phyloP scores from a whole-genome alignment of 2,888 invertebrate genomes.

The Hanleya hanleyi region DNA sequence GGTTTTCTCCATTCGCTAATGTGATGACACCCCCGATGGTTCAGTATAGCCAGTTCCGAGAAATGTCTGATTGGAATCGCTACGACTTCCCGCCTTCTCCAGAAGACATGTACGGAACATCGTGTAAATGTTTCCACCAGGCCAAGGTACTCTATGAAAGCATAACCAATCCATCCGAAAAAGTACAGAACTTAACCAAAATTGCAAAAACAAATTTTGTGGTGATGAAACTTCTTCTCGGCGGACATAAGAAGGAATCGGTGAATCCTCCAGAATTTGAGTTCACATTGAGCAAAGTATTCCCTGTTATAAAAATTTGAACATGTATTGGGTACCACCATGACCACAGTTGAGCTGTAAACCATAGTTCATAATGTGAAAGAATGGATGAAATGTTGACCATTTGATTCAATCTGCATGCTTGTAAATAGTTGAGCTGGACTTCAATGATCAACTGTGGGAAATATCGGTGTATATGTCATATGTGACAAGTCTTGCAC shows the following conservation, averaged over 20 bases:
- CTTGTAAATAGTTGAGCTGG: no score
- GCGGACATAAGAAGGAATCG: slow-evolving; percentile 92
- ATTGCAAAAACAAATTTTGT: slow-evolving; percentile 97
- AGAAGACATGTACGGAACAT: slow-evolving; percentile 81
- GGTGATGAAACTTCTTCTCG: slow-evolving; percentile 91
- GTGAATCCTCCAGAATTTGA: slow-evolving; percentile 89
- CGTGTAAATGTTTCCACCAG: slow-evolving; percentile 94
- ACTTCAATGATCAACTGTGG: no score
- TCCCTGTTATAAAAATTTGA: slow-evolving; percentile 86
- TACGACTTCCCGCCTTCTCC: slow-evolving; percentile 67
- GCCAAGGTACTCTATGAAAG: slow-evolving; percentile 89
- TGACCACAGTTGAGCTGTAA: no score
- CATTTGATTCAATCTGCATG: no score
- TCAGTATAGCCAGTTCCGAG: slow-evolving; percentile 81
- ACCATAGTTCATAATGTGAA: no score
- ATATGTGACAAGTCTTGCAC: no score
- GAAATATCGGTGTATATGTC: no score
- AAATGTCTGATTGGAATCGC: slow-evolving; percentile 80
- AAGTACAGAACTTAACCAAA: slow-evolving; percentile 83
- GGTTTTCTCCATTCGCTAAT: slow-evolving; percentile 91
- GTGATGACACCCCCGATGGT: slow-evolving; percentile 92
- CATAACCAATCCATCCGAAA: slow-evolving; percentile 86
- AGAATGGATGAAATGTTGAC: no score
- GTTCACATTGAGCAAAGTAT: slow-evolving; percentile 90
- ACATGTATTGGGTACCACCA: no score